Evolutionary conservation across 2,888 invertebrate species (phyloP).

Genomic region (Megamerina dolium): DNA sequence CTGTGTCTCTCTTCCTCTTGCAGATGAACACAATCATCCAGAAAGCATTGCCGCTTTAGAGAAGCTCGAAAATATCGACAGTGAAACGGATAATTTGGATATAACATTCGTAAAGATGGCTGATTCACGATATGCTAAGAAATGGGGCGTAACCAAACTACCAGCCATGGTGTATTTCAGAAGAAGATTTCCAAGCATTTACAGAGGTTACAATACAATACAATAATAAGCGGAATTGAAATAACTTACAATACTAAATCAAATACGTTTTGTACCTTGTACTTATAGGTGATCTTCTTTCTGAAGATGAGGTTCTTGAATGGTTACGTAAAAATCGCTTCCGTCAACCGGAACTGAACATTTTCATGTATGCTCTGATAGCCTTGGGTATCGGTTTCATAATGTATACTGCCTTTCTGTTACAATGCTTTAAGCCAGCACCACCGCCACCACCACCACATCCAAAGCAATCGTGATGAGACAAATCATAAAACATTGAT

Average conservation of each 20-base stretch:
- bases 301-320: slow-evolving; percentile 80
- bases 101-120: slow-evolving; percentile 94
- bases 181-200: slow-evolving; percentile 87
- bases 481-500: slow-evolving; percentile 9
- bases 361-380: slow-evolving; percentile 89
- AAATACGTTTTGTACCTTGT: neutral
- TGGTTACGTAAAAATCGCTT: slow-evolving; percentile 91
- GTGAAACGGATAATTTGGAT: slow-evolving; percentile 88
- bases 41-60: slow-evolving; percentile 79
- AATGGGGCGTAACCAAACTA: slow-evolving; percentile 88
- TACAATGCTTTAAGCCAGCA: slow-evolving; percentile 81
- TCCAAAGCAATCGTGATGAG: slow-evolving; percentile 48
- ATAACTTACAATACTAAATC: neutral
- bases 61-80: slow-evolving; percentile 88
- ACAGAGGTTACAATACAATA: slow-evolving; percentile 60
- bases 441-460: slow-evolving; percentile 55
- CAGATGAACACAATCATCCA: slow-evolving; percentile 73
- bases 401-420: slow-evolving; percentile 82
- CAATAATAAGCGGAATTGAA: neutral
- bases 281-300: slow-evolving; percentile 67
- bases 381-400: slow-evolving; percentile 80
- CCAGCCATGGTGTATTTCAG: slow-evolving; percentile 90
- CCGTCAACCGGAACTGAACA: slow-evolving; percentile 84
- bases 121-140: slow-evolving; percentile 82
- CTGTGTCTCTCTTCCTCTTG: slow-evolving; percentile 1